These are phyloP conservation scores for Anhinga anhinga DNA, from an alignment of 2,113 vertebrate genomes.

Conservation along the genomic window DNA sequence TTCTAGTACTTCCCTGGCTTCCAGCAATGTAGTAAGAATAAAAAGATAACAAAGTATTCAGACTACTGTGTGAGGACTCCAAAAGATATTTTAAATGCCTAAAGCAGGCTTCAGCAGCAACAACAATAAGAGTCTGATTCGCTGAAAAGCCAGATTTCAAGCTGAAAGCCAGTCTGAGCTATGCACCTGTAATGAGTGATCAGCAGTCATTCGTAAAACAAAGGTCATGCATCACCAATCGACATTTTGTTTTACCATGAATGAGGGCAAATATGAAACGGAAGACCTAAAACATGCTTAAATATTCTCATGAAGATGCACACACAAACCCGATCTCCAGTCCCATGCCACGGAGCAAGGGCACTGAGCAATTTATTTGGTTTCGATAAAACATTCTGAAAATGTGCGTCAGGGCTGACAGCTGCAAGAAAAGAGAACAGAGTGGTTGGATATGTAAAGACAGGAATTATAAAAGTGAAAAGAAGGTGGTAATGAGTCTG, in stretches of 20 bases:
- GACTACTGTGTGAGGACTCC: neutral
- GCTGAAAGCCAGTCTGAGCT: neutral
- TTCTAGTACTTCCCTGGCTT: neutral
- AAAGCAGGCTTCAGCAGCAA: neutral
- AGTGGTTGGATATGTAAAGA: neutral
- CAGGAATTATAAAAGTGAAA: neutral
- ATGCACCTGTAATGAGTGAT: neutral
- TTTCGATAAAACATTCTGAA: neutral
- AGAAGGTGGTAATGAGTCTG: neutral
- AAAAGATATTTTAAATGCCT: neutral
- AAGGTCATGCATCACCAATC: neutral
- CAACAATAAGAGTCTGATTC: neutral
- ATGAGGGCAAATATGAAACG: neutral
- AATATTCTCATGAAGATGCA: neutral
- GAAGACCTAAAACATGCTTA: neutral
- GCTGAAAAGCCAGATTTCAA: neutral
- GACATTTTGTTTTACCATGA: neutral
- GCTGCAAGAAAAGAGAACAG: neutral
- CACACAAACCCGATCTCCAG: neutral
- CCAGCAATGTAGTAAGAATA: neutral
- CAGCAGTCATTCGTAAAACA: neutral
- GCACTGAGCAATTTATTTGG: neutral
- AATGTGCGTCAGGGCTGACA: neutral
- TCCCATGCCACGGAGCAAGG: neutral
- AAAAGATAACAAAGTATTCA: conserved; percentile 1